phyloP scores from a whole-genome alignment of 2,888 invertebrate species.

The Ectemnius cavifrons region DNA sequence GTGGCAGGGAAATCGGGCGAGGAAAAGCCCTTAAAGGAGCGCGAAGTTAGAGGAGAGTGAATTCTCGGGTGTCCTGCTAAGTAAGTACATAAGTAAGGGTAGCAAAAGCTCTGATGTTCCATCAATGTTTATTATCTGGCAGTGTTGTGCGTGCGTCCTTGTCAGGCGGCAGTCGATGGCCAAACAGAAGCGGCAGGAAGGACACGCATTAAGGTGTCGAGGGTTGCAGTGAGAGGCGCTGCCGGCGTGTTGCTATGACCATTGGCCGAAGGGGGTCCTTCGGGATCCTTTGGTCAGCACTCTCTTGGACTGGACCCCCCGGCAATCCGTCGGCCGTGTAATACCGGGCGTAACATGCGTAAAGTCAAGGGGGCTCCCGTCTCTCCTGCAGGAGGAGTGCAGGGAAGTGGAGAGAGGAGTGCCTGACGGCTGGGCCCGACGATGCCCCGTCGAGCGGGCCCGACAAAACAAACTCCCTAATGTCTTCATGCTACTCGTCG shows the following conservation, averaged over 20 bases:
- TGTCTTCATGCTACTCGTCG: constrained; percentile 72
- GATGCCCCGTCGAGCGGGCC: constrained; percentile 58
- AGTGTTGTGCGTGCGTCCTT: constrained; percentile 54
- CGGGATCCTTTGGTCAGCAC: too few relatives aligned
- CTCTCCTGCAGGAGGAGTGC: too few relatives aligned
- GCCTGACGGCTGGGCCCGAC: too few relatives aligned
- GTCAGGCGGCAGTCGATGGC: constrained; percentile 17
- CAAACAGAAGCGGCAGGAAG: constrained; percentile 47
- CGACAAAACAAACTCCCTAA: constrained; percentile 72
- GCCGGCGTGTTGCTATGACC: neutral
- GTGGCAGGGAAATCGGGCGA: neutral
- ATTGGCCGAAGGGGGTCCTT: constrained; percentile 3
- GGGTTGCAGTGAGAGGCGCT: neutral
- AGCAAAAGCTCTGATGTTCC: constrained; percentile 49
- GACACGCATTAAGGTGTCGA: constrained; percentile 32
- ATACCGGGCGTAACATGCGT: constrained; percentile 56
- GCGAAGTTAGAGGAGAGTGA: neutral
- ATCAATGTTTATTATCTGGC: constrained; percentile 68
- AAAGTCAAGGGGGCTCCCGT: constrained; percentile 27
- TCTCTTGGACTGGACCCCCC: constrained; percentile 23
- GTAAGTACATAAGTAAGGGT: neutral
- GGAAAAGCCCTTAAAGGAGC: neutral
- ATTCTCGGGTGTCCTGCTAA: too few relatives aligned
- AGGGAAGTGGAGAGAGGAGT: constrained; percentile 1
- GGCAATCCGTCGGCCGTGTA: constrained; percentile 40